phyloP scores from a whole-genome alignment of 92 coral and sea anemone species.

The Bergia sp. region DNA sequence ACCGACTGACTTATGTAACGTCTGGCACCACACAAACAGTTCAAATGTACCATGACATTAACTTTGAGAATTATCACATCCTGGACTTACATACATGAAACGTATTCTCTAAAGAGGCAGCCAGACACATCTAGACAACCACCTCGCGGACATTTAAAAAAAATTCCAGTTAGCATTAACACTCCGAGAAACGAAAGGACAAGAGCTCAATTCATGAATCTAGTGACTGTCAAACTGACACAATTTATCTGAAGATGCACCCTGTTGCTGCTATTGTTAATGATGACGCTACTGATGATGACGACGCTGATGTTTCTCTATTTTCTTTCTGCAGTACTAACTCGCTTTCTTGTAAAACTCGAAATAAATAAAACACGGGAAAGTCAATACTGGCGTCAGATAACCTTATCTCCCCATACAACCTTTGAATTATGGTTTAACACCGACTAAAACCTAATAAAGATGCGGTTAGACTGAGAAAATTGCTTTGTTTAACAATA shows the following conservation, averaged over 20 bases:
- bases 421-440: neutral
- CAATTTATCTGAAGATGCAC: neutral
- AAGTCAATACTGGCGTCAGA: too few species aligned
- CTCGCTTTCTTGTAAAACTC: neutral
- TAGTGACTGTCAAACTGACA: neutral
- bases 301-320: neutral
- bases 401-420: neutral
- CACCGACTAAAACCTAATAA: neutral
- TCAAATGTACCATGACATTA: too few species aligned
- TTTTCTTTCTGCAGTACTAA: neutral
- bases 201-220: neutral
- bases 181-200: neutral
- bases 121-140: neutral
- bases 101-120: neutral
- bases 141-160: neutral
- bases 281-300: neutral
- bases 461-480: neutral
- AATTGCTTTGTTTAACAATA: neutral
- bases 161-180: neutral
- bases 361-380: neutral
- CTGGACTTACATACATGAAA: neutral
- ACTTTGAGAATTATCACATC: neutral
- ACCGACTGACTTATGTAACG: neutral
- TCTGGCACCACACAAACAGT: too few species aligned
- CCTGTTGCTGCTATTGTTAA: neutral